These are phyloP conservation scores for Cheirogaleus medius DNA, from an alignment of 2,113 vertebrate species.

Conservation along the genomic window DNA sequence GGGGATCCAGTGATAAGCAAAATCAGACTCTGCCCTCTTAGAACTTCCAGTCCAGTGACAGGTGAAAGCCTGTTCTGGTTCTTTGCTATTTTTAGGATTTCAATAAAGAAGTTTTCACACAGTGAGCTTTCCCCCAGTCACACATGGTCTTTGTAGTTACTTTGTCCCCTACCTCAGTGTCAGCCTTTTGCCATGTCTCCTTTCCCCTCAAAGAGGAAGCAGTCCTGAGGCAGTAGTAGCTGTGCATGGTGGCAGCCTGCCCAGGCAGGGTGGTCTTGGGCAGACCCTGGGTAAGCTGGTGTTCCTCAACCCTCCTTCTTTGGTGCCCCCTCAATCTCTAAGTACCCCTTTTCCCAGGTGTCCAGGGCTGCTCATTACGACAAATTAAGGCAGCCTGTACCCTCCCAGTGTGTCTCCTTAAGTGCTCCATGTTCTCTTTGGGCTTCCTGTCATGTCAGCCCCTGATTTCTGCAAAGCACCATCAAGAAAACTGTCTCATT, in stretches of 20 bases:
- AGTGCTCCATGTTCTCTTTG: neutral
- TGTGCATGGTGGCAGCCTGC: neutral
- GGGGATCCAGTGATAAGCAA: neutral
- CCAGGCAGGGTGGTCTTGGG: too few relatives aligned
- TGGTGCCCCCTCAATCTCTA: neutral
- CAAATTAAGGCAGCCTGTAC: neutral
- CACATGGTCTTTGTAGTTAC: neutral
- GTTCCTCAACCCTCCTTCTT: neutral
- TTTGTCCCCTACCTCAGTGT: neutral
- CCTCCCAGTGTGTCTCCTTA: neutral
- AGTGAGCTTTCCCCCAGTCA: neutral
- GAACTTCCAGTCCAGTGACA: neutral
- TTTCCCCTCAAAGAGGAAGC: neutral
- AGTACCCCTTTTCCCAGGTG: neutral
- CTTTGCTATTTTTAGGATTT: constrained; percentile 30
- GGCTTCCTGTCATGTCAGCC: neutral
- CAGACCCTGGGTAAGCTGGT: neutral
- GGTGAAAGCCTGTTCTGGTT: neutral
- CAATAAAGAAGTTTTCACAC: neutral
- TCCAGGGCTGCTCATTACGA: too few relatives aligned
- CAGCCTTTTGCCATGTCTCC: neutral
- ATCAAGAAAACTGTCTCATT: neutral
- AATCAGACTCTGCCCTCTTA: neutral
- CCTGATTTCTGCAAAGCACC: neutral
- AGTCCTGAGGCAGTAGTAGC: neutral